Evolutionary conservation across 1,140 invertebrate genomes (phyloP).

Genomic region (Venustaconcha ellipsiformis): DNA sequence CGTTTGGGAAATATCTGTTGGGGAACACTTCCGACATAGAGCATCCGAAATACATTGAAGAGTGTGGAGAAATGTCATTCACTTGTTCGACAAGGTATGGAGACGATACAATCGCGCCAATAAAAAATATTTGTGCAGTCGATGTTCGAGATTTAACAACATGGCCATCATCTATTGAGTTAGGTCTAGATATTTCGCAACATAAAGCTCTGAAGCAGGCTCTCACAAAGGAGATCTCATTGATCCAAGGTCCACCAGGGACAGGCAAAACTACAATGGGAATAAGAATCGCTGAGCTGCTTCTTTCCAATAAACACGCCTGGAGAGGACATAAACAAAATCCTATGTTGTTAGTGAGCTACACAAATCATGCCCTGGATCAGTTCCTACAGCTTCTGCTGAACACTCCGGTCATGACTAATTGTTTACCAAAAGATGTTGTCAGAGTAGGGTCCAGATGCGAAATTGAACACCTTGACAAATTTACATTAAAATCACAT

Average conservation of each 20-base stretch:
- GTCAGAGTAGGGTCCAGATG: conserved; percentile 81
- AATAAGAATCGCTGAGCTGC: conserved; percentile 58
- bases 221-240: conserved; percentile 69
- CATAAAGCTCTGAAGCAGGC: conserved; percentile 66
- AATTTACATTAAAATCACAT: conserved; percentile 34
- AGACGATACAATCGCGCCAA: no score
- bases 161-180: conserved; percentile 47
- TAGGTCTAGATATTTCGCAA: conserved; percentile 68
- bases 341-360: conserved; percentile 79
- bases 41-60: conserved; percentile 36
- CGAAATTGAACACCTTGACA: conserved; percentile 66
- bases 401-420: conserved; percentile 20
- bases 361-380: conserved; percentile 89
- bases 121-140: no score
- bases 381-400: conserved; percentile 81
- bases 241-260: conserved; percentile 77
- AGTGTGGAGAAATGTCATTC: no score
- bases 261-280: conserved; percentile 64
- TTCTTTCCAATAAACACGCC: conserved; percentile 55
- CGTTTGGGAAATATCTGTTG: conserved; percentile 55
- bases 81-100: no score
- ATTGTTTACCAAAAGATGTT: conserved; percentile 63
- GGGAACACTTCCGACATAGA: conserved; percentile 35
- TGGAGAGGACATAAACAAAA: conserved; percentile 63
- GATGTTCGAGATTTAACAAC: no score